Percentiles rank a stretch among this genome's conserved stretches.
Conservation (phyloP, 2,888 invertebrate species). For the Chydorus sphaericus region DNA sequence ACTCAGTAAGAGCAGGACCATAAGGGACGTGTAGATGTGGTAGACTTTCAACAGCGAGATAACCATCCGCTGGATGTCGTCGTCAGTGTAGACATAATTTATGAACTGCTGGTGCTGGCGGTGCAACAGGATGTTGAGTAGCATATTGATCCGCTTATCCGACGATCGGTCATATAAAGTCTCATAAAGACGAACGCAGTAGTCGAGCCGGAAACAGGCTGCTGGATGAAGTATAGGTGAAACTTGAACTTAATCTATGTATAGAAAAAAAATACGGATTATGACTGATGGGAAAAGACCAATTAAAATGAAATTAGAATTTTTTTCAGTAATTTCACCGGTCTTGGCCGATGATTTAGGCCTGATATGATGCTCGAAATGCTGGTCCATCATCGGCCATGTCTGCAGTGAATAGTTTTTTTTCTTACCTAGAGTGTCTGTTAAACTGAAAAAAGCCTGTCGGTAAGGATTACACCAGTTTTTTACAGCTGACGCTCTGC, state of each 20-base stretch:
- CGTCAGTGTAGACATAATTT: constrained; percentile 29
- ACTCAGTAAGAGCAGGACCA: constrained; percentile 84
- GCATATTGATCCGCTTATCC: constrained; percentile 75
- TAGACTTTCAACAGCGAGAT: constrained; percentile 74
- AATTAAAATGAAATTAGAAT: neutral
- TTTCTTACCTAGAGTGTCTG: constrained; percentile 37
- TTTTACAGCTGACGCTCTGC: constrained; percentile 45
- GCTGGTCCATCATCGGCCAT: too few species aligned
- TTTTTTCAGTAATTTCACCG: too few species aligned
- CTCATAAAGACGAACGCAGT: constrained; percentile 53
- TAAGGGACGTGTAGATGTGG: constrained; percentile 97
- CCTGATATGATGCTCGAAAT: too few species aligned
- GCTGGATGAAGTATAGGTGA: constrained; percentile 37
- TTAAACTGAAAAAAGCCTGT: constrained; percentile 64
- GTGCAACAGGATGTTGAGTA: constrained; percentile 85
- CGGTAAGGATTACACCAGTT: constrained; percentile 66
- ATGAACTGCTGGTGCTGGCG: constrained; percentile 36
- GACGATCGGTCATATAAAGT: constrained; percentile 68
- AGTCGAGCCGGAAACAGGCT: constrained; percentile 54
- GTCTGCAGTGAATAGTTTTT: too few species aligned
- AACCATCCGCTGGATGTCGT: constrained; percentile 27
- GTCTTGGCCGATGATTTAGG: too few species aligned
- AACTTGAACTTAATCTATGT: constrained; percentile 28
- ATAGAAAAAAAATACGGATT: constrained; percentile 3
- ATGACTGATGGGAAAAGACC: too few species aligned